A percentile compares a stretch with the other conserved stretches of the same genome.
phyloP scores from a whole-genome alignment of 2,888 invertebrate genomes.

The Eueremaeus valkanovi region DNA sequence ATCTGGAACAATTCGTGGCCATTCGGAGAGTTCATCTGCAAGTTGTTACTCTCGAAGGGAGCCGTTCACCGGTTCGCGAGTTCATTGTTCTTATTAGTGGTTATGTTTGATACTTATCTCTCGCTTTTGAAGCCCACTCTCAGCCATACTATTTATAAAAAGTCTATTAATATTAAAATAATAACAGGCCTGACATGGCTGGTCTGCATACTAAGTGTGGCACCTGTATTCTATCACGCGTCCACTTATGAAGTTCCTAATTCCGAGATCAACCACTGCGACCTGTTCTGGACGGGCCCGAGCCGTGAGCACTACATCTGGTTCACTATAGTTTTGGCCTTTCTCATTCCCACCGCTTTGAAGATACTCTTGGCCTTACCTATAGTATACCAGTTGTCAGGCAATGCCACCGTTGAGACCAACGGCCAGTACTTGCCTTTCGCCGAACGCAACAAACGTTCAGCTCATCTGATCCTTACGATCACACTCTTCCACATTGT shows the following conservation, averaged over 20 bases:
- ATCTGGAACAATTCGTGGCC: slow-evolving; percentile 41
- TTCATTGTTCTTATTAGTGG: slow-evolving; percentile 38
- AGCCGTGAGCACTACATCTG: slow-evolving; percentile 39
- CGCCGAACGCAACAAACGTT: slow-evolving; percentile 40
- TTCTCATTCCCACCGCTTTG: slow-evolving; percentile 36
- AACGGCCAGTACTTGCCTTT: slow-evolving; percentile 38
- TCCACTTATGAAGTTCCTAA: slow-evolving; percentile 39
- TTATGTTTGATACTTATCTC: slow-evolving; percentile 36
- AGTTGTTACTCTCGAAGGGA: slow-evolving; percentile 37
- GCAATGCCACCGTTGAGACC: neutral
- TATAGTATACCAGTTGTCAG: slow-evolving; percentile 37
- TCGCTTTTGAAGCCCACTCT: slow-evolving; percentile 37
- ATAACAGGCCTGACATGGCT: slow-evolving; percentile 35
- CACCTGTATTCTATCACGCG: slow-evolving; percentile 39
- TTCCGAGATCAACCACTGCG: slow-evolving; percentile 39
- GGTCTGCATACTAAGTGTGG: slow-evolving; percentile 29
- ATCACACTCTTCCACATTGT: slow-evolving; percentile 37
- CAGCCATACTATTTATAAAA: slow-evolving; percentile 29
- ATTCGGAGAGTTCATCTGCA: slow-evolving; percentile 39
- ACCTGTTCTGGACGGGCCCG: slow-evolving; percentile 39
- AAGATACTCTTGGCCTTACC: slow-evolving; percentile 37
- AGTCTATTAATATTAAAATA: slow-evolving; percentile 7
- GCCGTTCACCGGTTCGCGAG: slow-evolving; percentile 40
- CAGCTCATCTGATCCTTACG: slow-evolving; percentile 37
- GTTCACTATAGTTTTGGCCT: slow-evolving; percentile 39